Base-by-base conservation (phyloP, 2,113 vertebrate species). In the Amphilophus citrinellus region DNA sequence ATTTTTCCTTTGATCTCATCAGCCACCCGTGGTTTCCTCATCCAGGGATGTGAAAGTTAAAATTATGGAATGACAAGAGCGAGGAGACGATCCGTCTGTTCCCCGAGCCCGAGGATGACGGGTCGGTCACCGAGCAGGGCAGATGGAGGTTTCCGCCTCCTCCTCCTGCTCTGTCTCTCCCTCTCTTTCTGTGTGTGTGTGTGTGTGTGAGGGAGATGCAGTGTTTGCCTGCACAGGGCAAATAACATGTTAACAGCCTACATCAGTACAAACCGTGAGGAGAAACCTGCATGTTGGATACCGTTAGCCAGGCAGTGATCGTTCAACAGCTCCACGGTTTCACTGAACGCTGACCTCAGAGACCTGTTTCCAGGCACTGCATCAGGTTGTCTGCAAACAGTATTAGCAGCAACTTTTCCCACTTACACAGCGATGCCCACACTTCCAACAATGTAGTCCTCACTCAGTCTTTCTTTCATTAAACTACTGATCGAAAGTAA, bases 51-150 rank as follows among this genome's bases (percentile, higher is more conserved):
- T 3, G 22, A 59, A 53, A 78, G 78, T 27, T 20, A 11, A 58
- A 53, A 71, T 30, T 20, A 2, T 56, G 60, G 47, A 18, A 61
- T 8, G 39, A 18, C 59, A 59, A 7, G 50, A 32, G 37, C 11
- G 83, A 59, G 82, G 73, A 80, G 77, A 63, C 24, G 89, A 68
- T 85, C 87, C 84, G 84, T 61, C 75, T 82, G 81, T 78, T 75
- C 77, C 86, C 82, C 39, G 85, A 82, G 65, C 65, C 91, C 78
- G 92, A 91, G 90, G 93, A 93, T 88, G 93, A 92, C 89, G 93
- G 94, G 89, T 94, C 94, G 94, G 94, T 95, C 92, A 95, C 92
- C 85, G 91, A 89, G 87, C 92, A 92, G 92, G 92, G 94, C 92
- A 93, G 92, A 94, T 88, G 91, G 93, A 94, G 94, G 80, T 87